These are phyloP conservation scores for Struthio camelus DNA, from an alignment of 2,113 vertebrate species.

Conservation along the genomic window DNA sequence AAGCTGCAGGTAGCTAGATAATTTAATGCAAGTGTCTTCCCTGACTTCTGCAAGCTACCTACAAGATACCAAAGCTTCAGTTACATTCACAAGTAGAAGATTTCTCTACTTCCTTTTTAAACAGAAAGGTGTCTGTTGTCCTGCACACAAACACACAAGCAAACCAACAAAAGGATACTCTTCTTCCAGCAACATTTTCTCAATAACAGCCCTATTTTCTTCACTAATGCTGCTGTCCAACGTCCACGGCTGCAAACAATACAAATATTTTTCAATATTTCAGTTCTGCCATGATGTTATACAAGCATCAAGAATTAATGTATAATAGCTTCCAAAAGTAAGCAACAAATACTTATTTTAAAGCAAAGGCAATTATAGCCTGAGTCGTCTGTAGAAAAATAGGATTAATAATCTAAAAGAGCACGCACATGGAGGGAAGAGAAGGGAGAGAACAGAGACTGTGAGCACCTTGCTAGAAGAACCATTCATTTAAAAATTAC, in stretches of 20 bases:
- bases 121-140: not conserved
- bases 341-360: not conserved
- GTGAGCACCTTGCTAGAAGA: not conserved
- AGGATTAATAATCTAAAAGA: not conserved
- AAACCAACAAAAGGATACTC: slow-evolving; percentile 87
- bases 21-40: not conserved
- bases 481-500: not conserved
- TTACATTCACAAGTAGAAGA: not conserved
- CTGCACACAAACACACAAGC: not conserved
- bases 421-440: rapidly evolving
- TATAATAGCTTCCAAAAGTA: not conserved
- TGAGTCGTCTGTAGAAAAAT: not conserved
- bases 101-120: not conserved
- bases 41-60: not conserved
- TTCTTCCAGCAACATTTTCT: slow-evolving; percentile 97
- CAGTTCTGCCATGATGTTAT: not conserved
- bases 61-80: not conserved
- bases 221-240: slow-evolving; percentile 93
- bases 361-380: not conserved
- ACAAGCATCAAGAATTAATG: not conserved
- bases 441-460: not conserved
- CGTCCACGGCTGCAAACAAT: slow-evolving; percentile 87
- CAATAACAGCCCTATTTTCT: slow-evolving; percentile 91
- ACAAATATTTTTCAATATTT: not conserved
- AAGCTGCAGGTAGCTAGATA: not conserved